These are phyloP conservation scores for Metopolophium dirhodum DNA, from an alignment of 1,140 invertebrate genomes.

Conservation along the genomic window DNA sequence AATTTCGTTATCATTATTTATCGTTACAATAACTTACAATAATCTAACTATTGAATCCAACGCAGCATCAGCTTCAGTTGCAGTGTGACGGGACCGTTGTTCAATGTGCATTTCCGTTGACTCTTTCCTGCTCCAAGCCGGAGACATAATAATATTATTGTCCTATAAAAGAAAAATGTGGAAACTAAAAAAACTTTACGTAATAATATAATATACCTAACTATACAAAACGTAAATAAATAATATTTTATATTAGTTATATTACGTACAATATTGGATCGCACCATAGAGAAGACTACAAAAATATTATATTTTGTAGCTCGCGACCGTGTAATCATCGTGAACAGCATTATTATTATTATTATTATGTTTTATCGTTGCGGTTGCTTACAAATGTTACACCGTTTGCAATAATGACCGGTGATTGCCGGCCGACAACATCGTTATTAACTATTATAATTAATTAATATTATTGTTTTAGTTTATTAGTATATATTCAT, in stretches of 20 bases:
- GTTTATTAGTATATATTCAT: background rate
- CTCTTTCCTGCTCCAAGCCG: background rate
- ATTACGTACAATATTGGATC: background rate
- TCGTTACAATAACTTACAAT: background rate
- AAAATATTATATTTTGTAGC: background rate
- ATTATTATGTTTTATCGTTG: background rate
- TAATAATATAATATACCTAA: background rate
- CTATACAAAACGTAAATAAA: background rate
- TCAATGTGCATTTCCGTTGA: background rate
- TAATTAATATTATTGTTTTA: background rate
- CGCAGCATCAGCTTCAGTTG: background rate
- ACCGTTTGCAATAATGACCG: background rate
- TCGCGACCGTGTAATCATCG: background rate
- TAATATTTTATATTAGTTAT: background rate
- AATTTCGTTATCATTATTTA: background rate
- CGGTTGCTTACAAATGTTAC: background rate
- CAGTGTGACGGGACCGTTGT: background rate
- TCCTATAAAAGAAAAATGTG: background rate
- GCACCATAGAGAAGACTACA: background rate
- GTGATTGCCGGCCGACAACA: background rate
- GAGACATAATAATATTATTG: background rate
- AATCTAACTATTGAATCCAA: background rate
- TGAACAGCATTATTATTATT: background rate
- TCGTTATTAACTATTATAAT: background rate
- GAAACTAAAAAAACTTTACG: background rate